phyloP scores from a whole-genome alignment of 2,797 vertebrate species.

The Channallabes apus region DNA sequence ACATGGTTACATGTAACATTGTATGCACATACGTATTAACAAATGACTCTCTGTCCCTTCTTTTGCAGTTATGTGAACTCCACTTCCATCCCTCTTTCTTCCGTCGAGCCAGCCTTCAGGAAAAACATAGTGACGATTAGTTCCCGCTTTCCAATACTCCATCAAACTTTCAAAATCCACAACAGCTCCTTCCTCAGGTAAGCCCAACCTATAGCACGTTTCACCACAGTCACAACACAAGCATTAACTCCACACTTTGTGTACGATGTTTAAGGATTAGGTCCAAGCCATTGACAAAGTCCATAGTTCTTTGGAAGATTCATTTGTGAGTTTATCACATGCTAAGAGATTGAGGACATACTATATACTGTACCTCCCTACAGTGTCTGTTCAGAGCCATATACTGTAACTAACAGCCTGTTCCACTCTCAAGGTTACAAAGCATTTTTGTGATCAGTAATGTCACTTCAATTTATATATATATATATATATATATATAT shows the following conservation, averaged over 20 bases:
- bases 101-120: constrained; percentile 71
- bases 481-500: too few species aligned
- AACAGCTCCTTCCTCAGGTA: constrained; percentile 75
- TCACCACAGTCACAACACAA: neutral
- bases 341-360: neutral
- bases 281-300: neutral
- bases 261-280: neutral
- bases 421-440: neutral
- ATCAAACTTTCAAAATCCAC: constrained; percentile 68
- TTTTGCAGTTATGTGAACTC: constrained; percentile 73
- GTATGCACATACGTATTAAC: neutral
- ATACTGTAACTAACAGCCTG: neutral
- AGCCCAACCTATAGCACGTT: neutral
- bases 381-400: neutral
- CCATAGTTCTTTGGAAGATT: neutral
- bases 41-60: neutral
- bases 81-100: constrained; percentile 62
- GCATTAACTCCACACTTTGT: neutral
- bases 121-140: constrained; percentile 72
- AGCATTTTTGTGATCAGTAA: neutral
- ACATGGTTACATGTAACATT: neutral
- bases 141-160: constrained; percentile 60
- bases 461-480: neutral
- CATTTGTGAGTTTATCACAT: neutral
- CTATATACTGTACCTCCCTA: neutral